phyloP scores from a whole-genome alignment of 2,113 vertebrate genomes.

The Nibea coibor region DNA sequence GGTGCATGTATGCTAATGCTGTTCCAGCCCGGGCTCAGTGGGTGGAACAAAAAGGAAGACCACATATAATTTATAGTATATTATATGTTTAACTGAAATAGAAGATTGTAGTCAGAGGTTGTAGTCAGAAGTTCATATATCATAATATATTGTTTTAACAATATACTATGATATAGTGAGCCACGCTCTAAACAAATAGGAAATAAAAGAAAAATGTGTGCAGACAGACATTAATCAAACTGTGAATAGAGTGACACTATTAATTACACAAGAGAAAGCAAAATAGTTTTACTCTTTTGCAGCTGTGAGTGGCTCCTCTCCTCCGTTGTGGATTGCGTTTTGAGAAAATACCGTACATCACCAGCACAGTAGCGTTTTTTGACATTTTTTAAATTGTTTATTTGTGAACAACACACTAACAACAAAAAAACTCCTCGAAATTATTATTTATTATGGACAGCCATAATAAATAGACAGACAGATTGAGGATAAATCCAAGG shows the following conservation, averaged over 20 bases:
- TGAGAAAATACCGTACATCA: background rate
- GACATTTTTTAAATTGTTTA: background rate
- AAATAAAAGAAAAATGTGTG: background rate
- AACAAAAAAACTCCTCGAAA: background rate
- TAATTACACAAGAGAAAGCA: background rate
- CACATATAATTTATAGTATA: background rate
- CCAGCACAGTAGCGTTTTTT: too few relatives aligned
- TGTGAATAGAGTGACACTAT: background rate
- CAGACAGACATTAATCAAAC: background rate
- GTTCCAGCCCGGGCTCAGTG: conserved; percentile 1
- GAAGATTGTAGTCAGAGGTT: too few relatives aligned
- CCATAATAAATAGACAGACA: too few relatives aligned
- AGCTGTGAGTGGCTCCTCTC: background rate
- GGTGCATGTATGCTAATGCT: background rate
- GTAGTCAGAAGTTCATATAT: background rate
- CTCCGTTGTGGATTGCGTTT: background rate
- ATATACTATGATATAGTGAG: background rate
- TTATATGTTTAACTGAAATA: background rate
- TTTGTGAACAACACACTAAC: too few relatives aligned
- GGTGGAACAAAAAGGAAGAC: background rate
- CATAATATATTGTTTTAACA: background rate
- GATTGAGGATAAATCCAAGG: background rate
- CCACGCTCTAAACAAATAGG: background rate
- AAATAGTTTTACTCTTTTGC: background rate
- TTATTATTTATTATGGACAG: background rate